Base-by-base conservation (phyloP, 2,888 invertebrate genomes). In the Amphipoea oculea region DNA sequence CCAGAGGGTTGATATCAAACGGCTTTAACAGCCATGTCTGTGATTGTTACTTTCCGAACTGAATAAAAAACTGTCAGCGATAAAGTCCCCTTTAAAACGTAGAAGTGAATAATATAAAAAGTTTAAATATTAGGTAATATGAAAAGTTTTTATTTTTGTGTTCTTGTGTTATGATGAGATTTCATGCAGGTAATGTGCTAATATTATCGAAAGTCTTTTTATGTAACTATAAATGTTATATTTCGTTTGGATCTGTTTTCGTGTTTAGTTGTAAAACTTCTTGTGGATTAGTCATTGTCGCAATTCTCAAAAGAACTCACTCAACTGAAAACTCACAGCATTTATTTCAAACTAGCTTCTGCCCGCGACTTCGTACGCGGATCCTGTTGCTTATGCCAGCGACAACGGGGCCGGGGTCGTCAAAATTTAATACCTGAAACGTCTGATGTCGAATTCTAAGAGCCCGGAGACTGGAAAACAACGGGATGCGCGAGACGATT, bases 211-310 rank as follows among this genome's bases (percentile, higher is more conserved):
- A 48, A 29, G 14, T 57, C 23, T 29, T n/a, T n/a, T n/a, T 23
- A 7, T 36, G 36, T 36, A 36, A 36, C 23, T n/a, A 29, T n/a
- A 82, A 66, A 40, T 9, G 7, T 68, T 12, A 36, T 51, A 77
- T 60, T 48, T 23, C 1, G 6, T 67, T 78, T 4, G 4, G 48
- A 3, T 48, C 20, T 67, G 9, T 48, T 40, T n/a, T 48, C 7
- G 63, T 42, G 11, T 20, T 70, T 17, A 23, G 80, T 42, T n/a
- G 20, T 2, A 6, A 42, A 42, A 54, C 9, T 23, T 68, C 23
- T n/a, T 29, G 82, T 66, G 4, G 5, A 78, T 62, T 40, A 71
- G n/a, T 62, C 23, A 29, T 40, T 62, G 70, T 62, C 29, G 40
- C n/a, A 23, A 78, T 45, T 42, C 51, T 70, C 23, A 12, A 23